Conservation (phyloP, 2,113 vertebrate genomes). For the Emydocephalus ijimae region DNA sequence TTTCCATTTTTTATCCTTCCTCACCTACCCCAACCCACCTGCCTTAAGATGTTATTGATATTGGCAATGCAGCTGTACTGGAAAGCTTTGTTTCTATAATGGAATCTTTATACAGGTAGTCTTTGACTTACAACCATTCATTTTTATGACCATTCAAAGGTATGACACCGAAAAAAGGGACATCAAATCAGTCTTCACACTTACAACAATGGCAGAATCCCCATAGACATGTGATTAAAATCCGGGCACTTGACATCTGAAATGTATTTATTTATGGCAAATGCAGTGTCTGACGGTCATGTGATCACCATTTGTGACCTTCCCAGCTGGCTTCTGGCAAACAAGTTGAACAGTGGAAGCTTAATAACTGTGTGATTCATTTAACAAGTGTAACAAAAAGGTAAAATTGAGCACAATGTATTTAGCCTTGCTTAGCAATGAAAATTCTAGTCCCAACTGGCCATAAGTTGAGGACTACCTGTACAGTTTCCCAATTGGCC, state of each 20-base stretch:
- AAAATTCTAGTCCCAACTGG: background rate
- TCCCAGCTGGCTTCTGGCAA: background rate
- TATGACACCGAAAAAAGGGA: background rate
- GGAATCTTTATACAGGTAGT: background rate
- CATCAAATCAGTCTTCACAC: background rate
- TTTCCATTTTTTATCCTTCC: slow-evolving; percentile 37
- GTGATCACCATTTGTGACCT: background rate
- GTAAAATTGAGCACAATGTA: background rate
- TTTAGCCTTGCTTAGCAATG: background rate
- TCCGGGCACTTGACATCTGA: background rate
- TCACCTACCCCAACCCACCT: background rate
- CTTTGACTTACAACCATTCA: background rate
- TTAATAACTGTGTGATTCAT: background rate
- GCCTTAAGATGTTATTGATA: slow-evolving; percentile 51
- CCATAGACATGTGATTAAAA: background rate
- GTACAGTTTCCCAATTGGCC: slow-evolving; percentile 17
- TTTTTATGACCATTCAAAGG: background rate
- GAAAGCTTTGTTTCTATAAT: slow-evolving; percentile 51
- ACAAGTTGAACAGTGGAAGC: background rate
- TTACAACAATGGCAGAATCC: background rate
- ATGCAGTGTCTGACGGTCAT: background rate
- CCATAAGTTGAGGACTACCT: background rate
- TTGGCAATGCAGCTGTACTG: slow-evolving; percentile 51
- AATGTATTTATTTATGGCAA: background rate
- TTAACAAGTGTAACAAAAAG: background rate